A percentile compares a stretch with the other conserved stretches of the same genome.
Evolutionary conservation across 2,113 vertebrate species (phyloP).

Genomic region (Osmerus mordax): DNA sequence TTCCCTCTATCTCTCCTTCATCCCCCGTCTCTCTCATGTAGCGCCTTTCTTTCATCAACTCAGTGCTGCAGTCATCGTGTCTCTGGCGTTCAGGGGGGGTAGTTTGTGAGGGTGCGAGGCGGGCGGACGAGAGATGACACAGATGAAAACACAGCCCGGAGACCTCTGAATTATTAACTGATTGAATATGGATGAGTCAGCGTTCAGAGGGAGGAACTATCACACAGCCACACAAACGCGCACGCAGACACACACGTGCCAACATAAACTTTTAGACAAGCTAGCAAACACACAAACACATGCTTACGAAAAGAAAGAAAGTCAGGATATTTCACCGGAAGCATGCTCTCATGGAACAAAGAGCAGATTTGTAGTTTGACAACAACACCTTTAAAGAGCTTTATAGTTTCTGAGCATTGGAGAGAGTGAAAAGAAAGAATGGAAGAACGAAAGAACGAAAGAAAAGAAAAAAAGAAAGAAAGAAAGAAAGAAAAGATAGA

Average conservation of each 20-base stretch:
- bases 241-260: conserved; percentile 45
- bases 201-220: conserved; percentile 25
- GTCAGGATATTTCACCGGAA: not conserved
- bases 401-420: not conserved
- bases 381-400: not conserved
- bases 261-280: conserved; percentile 6
- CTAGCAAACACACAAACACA: conserved; percentile 18
- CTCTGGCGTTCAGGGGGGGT: conserved; percentile 16
- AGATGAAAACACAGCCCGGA: conserved; percentile 57
- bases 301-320: not conserved
- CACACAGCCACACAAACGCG: conserved; percentile 29
- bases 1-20: not conserved
- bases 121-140: conserved; percentile 36
- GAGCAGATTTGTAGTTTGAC: not conserved
- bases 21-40: not conserved
- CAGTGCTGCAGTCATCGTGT: conserved; percentile 19
- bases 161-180: conserved; percentile 65
- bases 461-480: not conserved
- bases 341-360: not conserved
- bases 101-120: conserved; percentile 42
- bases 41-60: conserved; percentile 11
- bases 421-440: not conserved
- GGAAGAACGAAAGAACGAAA: not conserved
- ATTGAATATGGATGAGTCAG: conserved; percentile 59
- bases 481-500: no score